phyloP scores from a whole-genome alignment of 2,113 vertebrate genomes.

The Tetrao urogallus region DNA sequence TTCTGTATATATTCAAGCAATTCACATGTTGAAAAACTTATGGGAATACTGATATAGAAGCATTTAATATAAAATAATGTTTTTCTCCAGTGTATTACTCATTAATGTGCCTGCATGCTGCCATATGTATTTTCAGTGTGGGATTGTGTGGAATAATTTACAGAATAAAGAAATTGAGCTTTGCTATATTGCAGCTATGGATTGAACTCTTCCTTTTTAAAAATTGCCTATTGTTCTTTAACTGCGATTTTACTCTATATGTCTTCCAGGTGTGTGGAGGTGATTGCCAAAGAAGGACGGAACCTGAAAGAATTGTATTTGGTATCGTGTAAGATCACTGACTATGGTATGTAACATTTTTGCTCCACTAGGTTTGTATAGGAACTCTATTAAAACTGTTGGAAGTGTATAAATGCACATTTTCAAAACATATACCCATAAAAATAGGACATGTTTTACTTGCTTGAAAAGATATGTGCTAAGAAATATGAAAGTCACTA shows the following conservation, averaged over 20 bases:
- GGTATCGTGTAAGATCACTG: slow-evolving; percentile 99
- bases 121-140: neutral
- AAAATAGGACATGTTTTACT: neutral
- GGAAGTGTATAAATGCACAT: neutral
- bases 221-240: neutral
- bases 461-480: neutral
- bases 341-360: slow-evolving; percentile 87
- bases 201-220: neutral
- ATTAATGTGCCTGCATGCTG: neutral
- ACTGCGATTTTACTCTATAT: slow-evolving; percentile 53
- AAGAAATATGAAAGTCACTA: neutral
- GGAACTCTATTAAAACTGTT: neutral
- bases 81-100: neutral
- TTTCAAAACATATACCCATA: neutral
- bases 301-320: slow-evolving; percentile 97
- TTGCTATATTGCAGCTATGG: neutral
- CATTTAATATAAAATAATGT: neutral
- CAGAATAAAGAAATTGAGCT: slow-evolving; percentile 3
- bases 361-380: neutral
- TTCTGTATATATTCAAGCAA: neutral
- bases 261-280: slow-evolving; percentile 96
- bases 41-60: neutral
- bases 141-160: neutral
- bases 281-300: slow-evolving; percentile 96
- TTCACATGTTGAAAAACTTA: neutral